Percentiles rank a stretch among this genome's conserved stretches.
Conservation (phyloP, 1,140 invertebrate species). For the Gyrodactylus bullatarudis region DNA sequence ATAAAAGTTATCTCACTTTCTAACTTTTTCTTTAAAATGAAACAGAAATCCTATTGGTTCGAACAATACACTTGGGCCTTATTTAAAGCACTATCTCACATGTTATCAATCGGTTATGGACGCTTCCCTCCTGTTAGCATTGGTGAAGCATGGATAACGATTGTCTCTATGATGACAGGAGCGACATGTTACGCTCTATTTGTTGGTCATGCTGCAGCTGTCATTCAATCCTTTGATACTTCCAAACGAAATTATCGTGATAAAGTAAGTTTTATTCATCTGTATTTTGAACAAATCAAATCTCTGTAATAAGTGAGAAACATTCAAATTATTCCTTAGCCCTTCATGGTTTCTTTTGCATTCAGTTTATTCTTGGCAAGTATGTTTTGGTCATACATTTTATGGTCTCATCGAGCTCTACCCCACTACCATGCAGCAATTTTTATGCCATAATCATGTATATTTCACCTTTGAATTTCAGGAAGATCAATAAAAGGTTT, state of each 20-base stretch:
- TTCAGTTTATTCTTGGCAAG: too few species aligned
- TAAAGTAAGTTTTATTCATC: conserved; percentile 38
- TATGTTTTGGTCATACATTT: too few species aligned
- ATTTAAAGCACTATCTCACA: conserved; percentile 83
- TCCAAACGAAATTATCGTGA: conserved; percentile 67
- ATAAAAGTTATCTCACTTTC: too few species aligned
- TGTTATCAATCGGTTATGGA: conserved; percentile 48
- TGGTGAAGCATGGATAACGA: conserved; percentile 85
- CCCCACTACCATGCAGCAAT: too few species aligned
- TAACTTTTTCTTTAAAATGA: too few species aligned
- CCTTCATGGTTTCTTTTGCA: too few species aligned
- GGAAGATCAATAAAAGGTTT: too few species aligned
- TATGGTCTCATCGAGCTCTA: too few species aligned
- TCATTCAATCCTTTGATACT: conserved; percentile 72
- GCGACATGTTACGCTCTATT: conserved; percentile 64
- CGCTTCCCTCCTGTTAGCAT: conserved; percentile 61
- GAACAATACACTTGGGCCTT: conserved; percentile 82
- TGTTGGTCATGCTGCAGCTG: conserved; percentile 67
- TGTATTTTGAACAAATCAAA: too few species aligned
- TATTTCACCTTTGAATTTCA: too few species aligned
- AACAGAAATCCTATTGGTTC: conserved; percentile 57
- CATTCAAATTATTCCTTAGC: too few species aligned
- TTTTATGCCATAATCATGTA: too few species aligned
- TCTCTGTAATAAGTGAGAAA: not conserved
- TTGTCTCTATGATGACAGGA: conserved; percentile 52